Conservation (phyloP, 2,797 vertebrate species). For the Macropodus opercularis region DNA sequence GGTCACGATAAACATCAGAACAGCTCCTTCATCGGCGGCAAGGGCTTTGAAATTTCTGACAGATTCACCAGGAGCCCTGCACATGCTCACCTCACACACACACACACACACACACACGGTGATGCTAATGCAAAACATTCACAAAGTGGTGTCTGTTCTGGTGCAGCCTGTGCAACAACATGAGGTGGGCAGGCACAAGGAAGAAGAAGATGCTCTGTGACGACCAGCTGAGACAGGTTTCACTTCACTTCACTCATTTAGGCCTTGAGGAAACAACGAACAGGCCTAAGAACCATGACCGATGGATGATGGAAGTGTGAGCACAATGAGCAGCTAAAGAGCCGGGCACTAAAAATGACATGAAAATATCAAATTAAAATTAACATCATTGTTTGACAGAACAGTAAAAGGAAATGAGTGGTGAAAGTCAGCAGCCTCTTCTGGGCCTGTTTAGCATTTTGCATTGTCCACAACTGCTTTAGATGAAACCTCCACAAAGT, state of each 20-base stretch:
- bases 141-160: conserved; percentile 27
- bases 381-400: not conserved
- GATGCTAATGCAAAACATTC: conserved; percentile 46
- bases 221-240: conserved; percentile 33
- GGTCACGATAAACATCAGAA: conserved; percentile 79
- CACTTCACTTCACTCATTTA: conserved; percentile 26
- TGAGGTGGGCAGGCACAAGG: conserved; percentile 30
- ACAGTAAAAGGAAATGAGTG: not conserved
- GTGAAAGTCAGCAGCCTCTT: not conserved
- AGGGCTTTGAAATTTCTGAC: conserved; percentile 74
- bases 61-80: conserved; percentile 58
- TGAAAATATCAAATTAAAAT: too few relatives aligned
- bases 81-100: conserved; percentile 14
- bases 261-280: too few relatives aligned
- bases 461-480: not conserved
- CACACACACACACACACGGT: conserved; percentile 27
- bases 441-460: not conserved
- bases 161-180: conserved; percentile 32
- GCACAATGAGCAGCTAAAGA: too few relatives aligned
- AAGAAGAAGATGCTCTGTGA: conserved; percentile 9
- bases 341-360: too few relatives aligned
- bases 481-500: too few relatives aligned
- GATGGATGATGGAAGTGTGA: too few relatives aligned
- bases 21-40: conserved; percentile 71
- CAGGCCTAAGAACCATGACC: too few relatives aligned